Evolutionary conservation across 2,797 vertebrate species (phyloP), one percentile per base, ranked within the genome.

Genomic region (Pipistrellus pygmaeus): DNA sequence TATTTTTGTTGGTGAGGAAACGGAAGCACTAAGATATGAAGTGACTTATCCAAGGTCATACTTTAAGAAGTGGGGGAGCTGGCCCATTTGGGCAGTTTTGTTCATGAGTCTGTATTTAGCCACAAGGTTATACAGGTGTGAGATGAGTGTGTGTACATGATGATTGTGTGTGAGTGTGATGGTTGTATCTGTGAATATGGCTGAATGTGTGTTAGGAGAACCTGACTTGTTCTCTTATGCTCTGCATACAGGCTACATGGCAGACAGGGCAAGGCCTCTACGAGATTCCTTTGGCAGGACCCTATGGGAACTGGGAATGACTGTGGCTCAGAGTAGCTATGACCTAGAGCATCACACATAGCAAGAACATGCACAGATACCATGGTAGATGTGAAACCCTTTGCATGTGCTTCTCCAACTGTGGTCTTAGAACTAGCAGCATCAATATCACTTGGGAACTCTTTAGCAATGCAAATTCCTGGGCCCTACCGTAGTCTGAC

Each of bases 401-500:
- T 38, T 38, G 64, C 75, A n/a, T 4, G 0, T 30, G 27, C 30
- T 64, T 95, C 69, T 71, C 69, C 41, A 71, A 8, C n/a, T 71
- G 89, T 48, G 60, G 41, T 81, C 32, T 25, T 44, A 38, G 69
- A 57, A 68, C n/a, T 13, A 55, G 60, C 23, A 89, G 60, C 66
- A 75, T 35, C 25, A 64, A 27, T 83, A 88, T 38, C 35, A 85
- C 27, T 91, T 57, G 81, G 48, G 30, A 84, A 78, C 44, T 81
- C n/a, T 48, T 77, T 35, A 88, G 78, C 95, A 95, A 91, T 87
- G 66, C 66, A 94, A 64, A 94, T 92, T 91, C 55, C 88, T 57
- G 18, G 30, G n/a, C 64, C 18, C 64, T 46, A 6, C 44, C 25
- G 60, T 5, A 73, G 68, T 57, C n/a, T 32, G 77, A 64, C 76